These are phyloP conservation scores for Nomada fucata DNA, from an alignment of 2,888 invertebrate genomes.

Conservation along the genomic window DNA sequence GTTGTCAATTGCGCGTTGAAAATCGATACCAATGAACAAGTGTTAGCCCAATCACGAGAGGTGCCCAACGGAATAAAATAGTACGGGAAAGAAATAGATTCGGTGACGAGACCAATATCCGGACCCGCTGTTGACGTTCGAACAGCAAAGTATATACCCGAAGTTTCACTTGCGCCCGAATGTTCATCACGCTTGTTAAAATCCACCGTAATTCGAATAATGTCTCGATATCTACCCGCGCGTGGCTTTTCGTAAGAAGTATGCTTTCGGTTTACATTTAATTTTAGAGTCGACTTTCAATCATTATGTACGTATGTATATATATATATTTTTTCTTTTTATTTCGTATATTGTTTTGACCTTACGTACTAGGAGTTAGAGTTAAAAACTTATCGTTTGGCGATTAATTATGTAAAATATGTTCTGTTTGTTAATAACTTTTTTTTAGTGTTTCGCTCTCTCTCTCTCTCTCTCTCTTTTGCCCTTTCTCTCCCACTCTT, in stretches of 20 bases:
- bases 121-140: constrained; percentile 51
- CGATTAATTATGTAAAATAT: constrained; percentile 84
- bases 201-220: constrained; percentile 64
- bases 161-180: constrained; percentile 66
- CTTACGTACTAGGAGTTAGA: constrained; percentile 79
- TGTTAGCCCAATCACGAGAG: constrained; percentile 5
- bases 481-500: constrained; percentile 36
- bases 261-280: constrained; percentile 74
- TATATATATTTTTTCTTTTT: constrained; percentile 52
- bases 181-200: constrained; percentile 42
- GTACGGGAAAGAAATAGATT: constrained; percentile 31
- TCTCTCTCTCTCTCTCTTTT: constrained; percentile 38
- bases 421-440: constrained; percentile 76
- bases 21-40: background rate
- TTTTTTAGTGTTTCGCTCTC: constrained; percentile 50
- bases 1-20: background rate
- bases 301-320: constrained; percentile 74
- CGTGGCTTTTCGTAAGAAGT: constrained; percentile 57
- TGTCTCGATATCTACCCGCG: constrained; percentile 60
- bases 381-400: constrained; percentile 82
- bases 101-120: constrained; percentile 45
- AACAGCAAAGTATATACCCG: constrained; percentile 46
- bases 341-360: constrained; percentile 76
- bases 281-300: constrained; percentile 84
- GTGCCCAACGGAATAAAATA: constrained; percentile 11